These are phyloP conservation scores for Anastatus disparis DNA, from an alignment of 1,140 invertebrate genomes.

Conservation along the genomic window DNA sequence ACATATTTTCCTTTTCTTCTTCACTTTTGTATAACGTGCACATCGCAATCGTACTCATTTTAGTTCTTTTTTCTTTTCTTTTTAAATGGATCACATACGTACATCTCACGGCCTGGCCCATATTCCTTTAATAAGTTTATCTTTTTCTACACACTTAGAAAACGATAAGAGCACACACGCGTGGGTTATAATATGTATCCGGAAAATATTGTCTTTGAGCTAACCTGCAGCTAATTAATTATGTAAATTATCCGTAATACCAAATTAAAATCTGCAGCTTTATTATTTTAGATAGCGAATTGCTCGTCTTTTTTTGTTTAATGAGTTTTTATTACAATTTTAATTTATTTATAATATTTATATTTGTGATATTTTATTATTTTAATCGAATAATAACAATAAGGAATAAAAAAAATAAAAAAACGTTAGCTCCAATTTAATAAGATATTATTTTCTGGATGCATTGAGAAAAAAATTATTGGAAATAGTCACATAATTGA, in stretches of 20 bases:
- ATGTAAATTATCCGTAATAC: too few relatives aligned
- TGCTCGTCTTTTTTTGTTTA: too few relatives aligned
- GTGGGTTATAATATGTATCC: background rate
- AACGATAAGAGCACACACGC: background rate
- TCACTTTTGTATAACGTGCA: too few relatives aligned
- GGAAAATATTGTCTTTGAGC: conserved; percentile 9
- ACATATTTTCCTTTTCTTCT: background rate
- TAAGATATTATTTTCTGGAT: background rate
- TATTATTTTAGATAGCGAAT: too few relatives aligned
- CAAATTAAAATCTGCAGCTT: too few relatives aligned
- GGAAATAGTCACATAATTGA: conserved; percentile 4
- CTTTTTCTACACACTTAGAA: conserved; percentile 8
- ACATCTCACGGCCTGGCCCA: background rate
- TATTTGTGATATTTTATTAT: too few relatives aligned
- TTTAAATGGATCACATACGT: background rate
- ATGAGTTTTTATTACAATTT: background rate
- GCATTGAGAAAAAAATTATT: conserved; percentile 1
- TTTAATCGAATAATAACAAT: too few relatives aligned
- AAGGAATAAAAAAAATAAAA: too few relatives aligned
- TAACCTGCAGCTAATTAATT: background rate
- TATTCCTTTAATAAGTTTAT: conserved; percentile 14
- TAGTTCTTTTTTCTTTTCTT: background rate
- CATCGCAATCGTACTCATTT: background rate
- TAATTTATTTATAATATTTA: background rate
- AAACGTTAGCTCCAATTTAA: background rate